A percentile compares a stretch with the other conserved stretches of the same genome.
Evolutionary conservation across 2,888 invertebrate species (phyloP).

Genomic region (Rhagonycha fulva): DNA sequence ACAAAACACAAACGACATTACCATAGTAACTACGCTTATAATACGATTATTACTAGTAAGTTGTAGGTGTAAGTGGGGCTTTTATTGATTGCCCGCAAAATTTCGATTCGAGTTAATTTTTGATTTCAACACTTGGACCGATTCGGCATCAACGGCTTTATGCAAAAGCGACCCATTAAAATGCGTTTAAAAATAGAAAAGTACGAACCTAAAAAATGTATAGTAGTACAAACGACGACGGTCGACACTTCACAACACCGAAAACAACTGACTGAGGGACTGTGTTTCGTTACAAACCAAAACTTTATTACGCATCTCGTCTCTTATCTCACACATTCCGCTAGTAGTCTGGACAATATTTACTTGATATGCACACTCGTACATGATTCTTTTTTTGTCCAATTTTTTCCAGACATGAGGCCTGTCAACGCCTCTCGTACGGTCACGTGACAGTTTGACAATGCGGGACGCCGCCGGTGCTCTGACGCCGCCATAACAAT

Average conservation of each 20-base stretch:
- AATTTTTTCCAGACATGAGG: constrained; percentile 3
- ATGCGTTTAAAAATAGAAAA: constrained; percentile 5
- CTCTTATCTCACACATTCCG: constrained; percentile 5
- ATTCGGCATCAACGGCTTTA: background rate
- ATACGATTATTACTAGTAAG: background rate
- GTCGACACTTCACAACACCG: background rate
- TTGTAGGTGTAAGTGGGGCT: constrained; percentile 14
- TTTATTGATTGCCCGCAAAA: constrained; percentile 19
- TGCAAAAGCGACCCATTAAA: background rate
- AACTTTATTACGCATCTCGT: constrained; percentile 9
- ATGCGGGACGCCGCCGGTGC: constrained; percentile 9
- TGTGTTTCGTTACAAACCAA: constrained; percentile 10
- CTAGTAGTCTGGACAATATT: constrained; percentile 9
- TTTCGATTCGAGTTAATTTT: background rate
- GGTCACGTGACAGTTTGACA: constrained; percentile 26
- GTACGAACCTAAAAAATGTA: background rate
- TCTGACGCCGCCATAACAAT: background rate
- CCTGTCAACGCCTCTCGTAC: constrained; percentile 3
- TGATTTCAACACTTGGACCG: background rate
- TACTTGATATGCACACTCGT: constrained; percentile 7
- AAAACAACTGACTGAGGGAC: background rate
- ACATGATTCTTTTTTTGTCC: constrained; percentile 1
- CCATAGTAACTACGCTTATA: background rate
- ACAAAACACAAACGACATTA: background rate
- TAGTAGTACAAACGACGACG: background rate